Evolutionary conservation across 2,888 invertebrate genomes (phyloP).

Genomic region (Orthosia gracilis): DNA sequence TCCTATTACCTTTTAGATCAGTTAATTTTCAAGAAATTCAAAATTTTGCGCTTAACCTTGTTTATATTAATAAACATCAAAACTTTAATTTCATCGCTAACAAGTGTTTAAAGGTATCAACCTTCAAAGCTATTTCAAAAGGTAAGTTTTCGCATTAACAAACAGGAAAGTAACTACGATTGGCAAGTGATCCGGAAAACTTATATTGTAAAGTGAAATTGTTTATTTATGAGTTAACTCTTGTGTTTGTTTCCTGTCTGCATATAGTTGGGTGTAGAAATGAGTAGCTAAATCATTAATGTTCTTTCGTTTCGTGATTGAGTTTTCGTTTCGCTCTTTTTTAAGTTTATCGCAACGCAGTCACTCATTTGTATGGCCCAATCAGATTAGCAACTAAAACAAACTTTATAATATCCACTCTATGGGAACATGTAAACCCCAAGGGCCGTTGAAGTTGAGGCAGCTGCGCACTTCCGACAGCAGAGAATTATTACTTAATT

Average conservation of each 20-base stretch:
- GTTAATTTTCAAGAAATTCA: neutral
- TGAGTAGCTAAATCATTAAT: too few relatives aligned
- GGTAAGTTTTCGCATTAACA: neutral
- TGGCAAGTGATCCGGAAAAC: neutral
- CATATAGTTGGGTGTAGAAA: too few relatives aligned
- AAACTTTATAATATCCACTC: neutral
- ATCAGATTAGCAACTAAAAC: neutral
- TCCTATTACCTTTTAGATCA: too few relatives aligned
- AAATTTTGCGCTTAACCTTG: neutral
- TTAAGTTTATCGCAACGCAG: too few relatives aligned
- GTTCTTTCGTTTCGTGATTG: too few relatives aligned
- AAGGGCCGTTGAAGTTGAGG: neutral
- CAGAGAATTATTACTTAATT: conserved; percentile 21
- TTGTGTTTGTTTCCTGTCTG: too few relatives aligned
- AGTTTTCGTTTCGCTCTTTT: too few relatives aligned
- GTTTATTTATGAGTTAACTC: too few relatives aligned
- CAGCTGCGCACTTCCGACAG: neutral
- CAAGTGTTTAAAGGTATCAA: conserved; percentile 8
- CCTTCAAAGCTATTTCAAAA: conserved; percentile 27
- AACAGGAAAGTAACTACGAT: neutral
- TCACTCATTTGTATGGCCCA: too few relatives aligned
- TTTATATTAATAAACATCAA: neutral
- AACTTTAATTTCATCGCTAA: conserved; percentile 15
- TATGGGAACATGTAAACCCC: neutral
- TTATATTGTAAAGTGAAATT: too few relatives aligned